A percentile compares a stretch with the other conserved stretches of the same genome.
Conservation (phyloP, 2,113 vertebrate species). For the Spermophilus dauricus region DNA sequence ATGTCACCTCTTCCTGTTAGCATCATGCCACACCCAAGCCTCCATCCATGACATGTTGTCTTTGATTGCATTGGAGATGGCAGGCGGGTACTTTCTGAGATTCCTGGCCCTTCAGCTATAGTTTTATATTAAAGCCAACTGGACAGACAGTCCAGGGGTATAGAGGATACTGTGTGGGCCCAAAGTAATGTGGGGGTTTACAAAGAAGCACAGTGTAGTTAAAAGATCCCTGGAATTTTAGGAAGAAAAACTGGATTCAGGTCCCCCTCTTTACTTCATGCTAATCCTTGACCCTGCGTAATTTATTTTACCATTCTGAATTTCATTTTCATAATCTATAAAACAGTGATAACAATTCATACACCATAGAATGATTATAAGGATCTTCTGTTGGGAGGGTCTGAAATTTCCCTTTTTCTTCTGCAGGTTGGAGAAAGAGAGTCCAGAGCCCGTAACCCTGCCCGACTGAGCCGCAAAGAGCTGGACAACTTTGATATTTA, state of each 20-base stretch:
- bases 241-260: neutral
- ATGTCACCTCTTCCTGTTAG: neutral
- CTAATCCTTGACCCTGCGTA: neutral
- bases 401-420: constrained; percentile 21
- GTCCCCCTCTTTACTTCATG: neutral
- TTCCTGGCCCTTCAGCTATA: neutral
- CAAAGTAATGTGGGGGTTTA: neutral
- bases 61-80: neutral
- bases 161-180: neutral
- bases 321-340: neutral
- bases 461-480: constrained; percentile 57
- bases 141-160: neutral
- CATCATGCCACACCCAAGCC: neutral
- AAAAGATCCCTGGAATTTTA: neutral
- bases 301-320: neutral
- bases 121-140: neutral
- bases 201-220: neutral
- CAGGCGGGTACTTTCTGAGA: neutral
- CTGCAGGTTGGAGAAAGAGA: constrained; percentile 55
- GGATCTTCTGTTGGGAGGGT: neutral
- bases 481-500: constrained; percentile 56
- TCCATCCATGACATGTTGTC: too few relatives aligned
- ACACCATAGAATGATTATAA: neutral
- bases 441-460: neutral
- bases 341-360: neutral